A percentile compares a stretch with the other conserved stretches of the same genome.
These are phyloP conservation scores for Limnodromus scolopaceus DNA, from an alignment of 2,797 vertebrate species.

Conservation along the genomic window DNA sequence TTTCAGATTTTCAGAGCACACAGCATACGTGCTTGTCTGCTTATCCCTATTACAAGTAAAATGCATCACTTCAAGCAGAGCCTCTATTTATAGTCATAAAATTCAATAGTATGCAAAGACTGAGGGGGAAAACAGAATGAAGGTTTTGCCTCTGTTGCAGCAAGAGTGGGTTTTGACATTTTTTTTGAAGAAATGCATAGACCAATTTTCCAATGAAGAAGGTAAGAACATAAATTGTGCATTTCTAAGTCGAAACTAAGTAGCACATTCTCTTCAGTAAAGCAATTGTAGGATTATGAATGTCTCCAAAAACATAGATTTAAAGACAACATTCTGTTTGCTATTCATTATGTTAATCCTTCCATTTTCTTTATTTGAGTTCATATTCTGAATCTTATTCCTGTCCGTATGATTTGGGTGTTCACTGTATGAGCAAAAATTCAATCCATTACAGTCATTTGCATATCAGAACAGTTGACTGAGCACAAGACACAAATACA, in stretches of 20 bases:
- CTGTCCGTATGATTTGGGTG: not conserved
- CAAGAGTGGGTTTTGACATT: not conserved
- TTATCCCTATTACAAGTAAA: not conserved
- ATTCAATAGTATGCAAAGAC: not conserved
- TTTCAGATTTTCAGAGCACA: not conserved
- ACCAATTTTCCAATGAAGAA: not conserved
- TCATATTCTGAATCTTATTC: not conserved
- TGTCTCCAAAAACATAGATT: not conserved
- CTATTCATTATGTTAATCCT: constrained; percentile 45
- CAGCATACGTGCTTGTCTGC: not conserved
- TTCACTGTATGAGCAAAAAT: not conserved
- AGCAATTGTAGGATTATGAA: not conserved
- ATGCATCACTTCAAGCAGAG: not conserved
- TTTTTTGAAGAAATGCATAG: not conserved
- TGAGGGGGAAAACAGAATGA: not conserved
- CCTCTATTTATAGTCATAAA: not conserved
- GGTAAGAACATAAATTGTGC: not conserved
- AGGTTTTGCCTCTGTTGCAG: not conserved
- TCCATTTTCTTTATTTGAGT: not conserved
- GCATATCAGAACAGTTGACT: not conserved
- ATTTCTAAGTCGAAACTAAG: not conserved
- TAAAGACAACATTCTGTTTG: not conserved
- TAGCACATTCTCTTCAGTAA: not conserved
- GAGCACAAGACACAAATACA: not conserved
- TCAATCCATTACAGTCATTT: not conserved